Conservation (phyloP, 1,140 invertebrate species). For the Neodiprion lecontei region DNA sequence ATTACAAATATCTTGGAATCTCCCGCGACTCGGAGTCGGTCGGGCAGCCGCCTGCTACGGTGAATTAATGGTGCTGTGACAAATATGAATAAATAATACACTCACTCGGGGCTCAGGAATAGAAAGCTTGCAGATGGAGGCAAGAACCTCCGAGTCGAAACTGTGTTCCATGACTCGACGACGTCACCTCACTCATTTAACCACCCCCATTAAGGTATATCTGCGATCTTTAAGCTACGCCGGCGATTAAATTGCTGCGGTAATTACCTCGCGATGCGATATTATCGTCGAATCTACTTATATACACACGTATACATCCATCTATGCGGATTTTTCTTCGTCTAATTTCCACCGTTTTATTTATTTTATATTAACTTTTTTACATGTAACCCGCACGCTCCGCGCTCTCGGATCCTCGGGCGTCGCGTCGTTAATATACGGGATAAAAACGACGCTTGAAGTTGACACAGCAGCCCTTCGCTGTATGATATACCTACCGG, state of each 20-base stretch:
- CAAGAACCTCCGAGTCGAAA: background rate
- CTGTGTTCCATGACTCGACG: conserved; percentile 14
- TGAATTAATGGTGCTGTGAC: conserved; percentile 42
- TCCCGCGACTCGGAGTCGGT: too few relatives aligned
- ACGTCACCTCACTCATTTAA: conserved; percentile 16
- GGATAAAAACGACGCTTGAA: background rate
- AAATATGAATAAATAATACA: conserved; percentile 42
- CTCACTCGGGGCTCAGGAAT: conserved; percentile 30
- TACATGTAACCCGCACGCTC: background rate
- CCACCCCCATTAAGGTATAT: background rate
- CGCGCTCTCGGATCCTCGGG: background rate
- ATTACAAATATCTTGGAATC: conserved; percentile 30
- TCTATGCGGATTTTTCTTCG: too few relatives aligned
- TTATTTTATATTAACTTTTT: too few relatives aligned
- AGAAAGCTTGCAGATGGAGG: conserved; percentile 15
- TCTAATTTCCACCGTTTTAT: too few relatives aligned
- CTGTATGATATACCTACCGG: background rate
- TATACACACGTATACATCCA: too few relatives aligned
- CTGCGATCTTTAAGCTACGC: too few relatives aligned
- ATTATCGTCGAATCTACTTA: too few relatives aligned
- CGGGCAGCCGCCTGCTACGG: too few relatives aligned
- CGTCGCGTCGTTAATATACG: background rate
- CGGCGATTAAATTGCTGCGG: too few relatives aligned
- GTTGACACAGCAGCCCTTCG: background rate
- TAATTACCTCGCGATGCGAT: too few relatives aligned